A percentile compares a stretch with the other conserved stretches of the same genome.
Evolutionary conservation across 2,888 invertebrate species (phyloP).

Genomic region (Volucella zonaria): DNA sequence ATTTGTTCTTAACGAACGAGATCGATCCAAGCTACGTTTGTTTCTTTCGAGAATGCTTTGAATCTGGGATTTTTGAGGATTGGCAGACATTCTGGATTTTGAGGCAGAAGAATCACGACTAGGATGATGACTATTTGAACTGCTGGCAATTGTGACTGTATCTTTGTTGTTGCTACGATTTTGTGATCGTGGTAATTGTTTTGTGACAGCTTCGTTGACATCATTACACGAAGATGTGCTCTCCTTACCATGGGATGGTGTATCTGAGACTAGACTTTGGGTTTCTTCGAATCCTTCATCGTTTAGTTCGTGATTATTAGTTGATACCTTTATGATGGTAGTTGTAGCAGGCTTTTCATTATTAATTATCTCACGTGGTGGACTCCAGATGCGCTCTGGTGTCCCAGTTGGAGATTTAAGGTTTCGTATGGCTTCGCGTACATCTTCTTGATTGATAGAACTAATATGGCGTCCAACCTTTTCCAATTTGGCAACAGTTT

Average conservation of each 20-base stretch:
- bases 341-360: constrained; percentile 74
- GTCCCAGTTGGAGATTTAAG: constrained; percentile 86
- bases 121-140: constrained; percentile 45
- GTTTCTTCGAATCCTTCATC: constrained; percentile 96
- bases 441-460: constrained; percentile 88
- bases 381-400: constrained; percentile 86
- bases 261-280: constrained; percentile 93
- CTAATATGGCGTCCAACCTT: constrained; percentile 86
- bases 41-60: constrained; percentile 77
- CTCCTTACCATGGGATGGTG: constrained; percentile 89
- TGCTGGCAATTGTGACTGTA: constrained; percentile 66
- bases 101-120: constrained; percentile 60
- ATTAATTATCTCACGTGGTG: constrained; percentile 79
- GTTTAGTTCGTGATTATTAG: constrained; percentile 85
- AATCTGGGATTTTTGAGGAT: constrained; percentile 75
- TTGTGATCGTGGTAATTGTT: constrained; percentile 75
- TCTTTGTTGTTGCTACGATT: constrained; percentile 78
- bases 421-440: constrained; percentile 87
- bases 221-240: constrained; percentile 90
- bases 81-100: constrained; percentile 74
- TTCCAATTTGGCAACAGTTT: constrained; percentile 80
- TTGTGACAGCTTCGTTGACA: constrained; percentile 82
- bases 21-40: constrained; percentile 74
- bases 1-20: constrained; percentile 71
- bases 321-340: constrained; percentile 76